Evolutionary conservation across 2,113 vertebrate genomes (phyloP).

Genomic region (human (Homo sapiens)): GRCh38 chr9:135795501-135796000

Average conservation of each 20-base stretch:
- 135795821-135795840: not conserved
- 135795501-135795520: rapidly evolving
- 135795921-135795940: not conserved
- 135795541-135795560: not conserved
- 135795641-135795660: not conserved
- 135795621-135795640: not conserved
- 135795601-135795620: not conserved
- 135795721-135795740: not conserved
- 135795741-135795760: rapidly evolving
- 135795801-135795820: not conserved
- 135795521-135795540: rapidly evolving
- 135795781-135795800: not conserved
- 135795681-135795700: not conserved
- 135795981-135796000: no score
- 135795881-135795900: not conserved
- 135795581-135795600: rapidly evolving
- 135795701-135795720: no score
- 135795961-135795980: no score
- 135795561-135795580: not conserved
- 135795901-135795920: not conserved
- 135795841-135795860: not conserved
- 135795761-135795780: rapidly evolving
- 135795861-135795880: no score
- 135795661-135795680: not conserved
- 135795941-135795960: not conserved